Evolutionary conservation across 2,888 invertebrate genomes (phyloP).

Genomic region (Aquatica leii): DNA sequence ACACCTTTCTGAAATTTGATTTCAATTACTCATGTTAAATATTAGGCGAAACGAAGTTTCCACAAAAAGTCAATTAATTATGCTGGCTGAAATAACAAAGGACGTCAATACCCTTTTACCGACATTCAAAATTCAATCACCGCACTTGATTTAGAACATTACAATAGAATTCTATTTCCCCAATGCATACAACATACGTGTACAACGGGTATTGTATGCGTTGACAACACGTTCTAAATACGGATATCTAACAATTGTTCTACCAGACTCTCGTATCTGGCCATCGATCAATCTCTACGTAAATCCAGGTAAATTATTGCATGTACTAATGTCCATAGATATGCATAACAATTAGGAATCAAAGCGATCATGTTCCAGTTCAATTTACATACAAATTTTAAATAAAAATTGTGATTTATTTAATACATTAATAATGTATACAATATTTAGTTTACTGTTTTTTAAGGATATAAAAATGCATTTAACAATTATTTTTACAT

Average conservation of each 20-base stretch:
- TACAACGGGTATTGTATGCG: conserved; percentile 32
- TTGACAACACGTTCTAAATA: conserved; percentile 35
- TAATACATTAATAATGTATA: too few relatives aligned
- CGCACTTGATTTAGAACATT: conserved; percentile 35
- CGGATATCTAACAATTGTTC: conserved; percentile 34
- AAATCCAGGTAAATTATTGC: conserved; percentile 35
- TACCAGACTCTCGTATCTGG: conserved; percentile 30
- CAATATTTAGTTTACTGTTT: too few relatives aligned
- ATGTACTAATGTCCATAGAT: conserved; percentile 32
- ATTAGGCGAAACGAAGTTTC: conserved; percentile 9
- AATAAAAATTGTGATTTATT: too few relatives aligned
- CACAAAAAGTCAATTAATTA: conserved; percentile 31
- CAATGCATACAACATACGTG: conserved; percentile 37
- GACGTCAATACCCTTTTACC: conserved; percentile 26
- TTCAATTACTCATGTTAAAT: conserved; percentile 7
- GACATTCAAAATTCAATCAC: conserved; percentile 36
- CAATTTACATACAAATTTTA: not conserved
- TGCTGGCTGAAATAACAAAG: conserved; percentile 28
- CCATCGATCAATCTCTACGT: conserved; percentile 33
- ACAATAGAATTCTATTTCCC: conserved; percentile 34
- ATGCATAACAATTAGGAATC: conserved; percentile 24
- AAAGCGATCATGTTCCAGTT: conserved; percentile 9
- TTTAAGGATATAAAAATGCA: too few relatives aligned
- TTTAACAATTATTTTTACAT: too few relatives aligned
- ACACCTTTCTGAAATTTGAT: conserved; percentile 35